Evolutionary conservation across 2,888 invertebrate species (phyloP).

Genomic region (Nephrotoma appendiculata): DNA sequence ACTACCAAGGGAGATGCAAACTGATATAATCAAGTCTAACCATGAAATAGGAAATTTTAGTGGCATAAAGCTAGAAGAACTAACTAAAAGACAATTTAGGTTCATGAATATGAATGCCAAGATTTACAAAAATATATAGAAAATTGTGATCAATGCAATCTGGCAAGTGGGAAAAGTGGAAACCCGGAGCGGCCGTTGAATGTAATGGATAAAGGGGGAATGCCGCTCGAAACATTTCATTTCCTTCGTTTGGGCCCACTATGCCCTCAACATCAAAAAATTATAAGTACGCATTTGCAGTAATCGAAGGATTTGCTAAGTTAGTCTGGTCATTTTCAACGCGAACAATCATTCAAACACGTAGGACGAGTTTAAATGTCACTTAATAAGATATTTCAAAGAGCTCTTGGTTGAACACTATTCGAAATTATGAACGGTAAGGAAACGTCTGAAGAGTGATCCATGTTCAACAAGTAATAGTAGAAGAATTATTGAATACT

Average conservation of each 20-base stretch:
- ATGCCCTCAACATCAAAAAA: constrained; percentile 15
- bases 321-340: too few species aligned
- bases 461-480: too few species aligned
- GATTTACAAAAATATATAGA: neutral
- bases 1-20: constrained; percentile 22
- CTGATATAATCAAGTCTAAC: constrained; percentile 19
- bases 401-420: too few species aligned
- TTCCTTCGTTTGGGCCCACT: constrained; percentile 24
- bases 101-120: constrained; percentile 11
- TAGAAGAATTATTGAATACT: too few species aligned
- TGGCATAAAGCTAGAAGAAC: constrained; percentile 16
- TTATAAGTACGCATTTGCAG: constrained; percentile 20
- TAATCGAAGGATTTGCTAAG: too few species aligned
- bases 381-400: too few species aligned
- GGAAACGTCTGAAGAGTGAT: too few species aligned
- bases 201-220: constrained; percentile 18
- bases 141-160: constrained; percentile 9
- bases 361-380: too few species aligned
- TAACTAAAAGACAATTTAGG: constrained; percentile 18
- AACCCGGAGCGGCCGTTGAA: constrained; percentile 19
- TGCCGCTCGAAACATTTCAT: constrained; percentile 19
- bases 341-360: too few species aligned
- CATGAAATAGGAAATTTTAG: constrained; percentile 25
- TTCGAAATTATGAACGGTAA: too few species aligned
- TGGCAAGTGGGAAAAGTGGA: constrained; percentile 15